Base-by-base conservation (phyloP, 1,140 invertebrate species). In the Antheraea pernyi region DNA sequence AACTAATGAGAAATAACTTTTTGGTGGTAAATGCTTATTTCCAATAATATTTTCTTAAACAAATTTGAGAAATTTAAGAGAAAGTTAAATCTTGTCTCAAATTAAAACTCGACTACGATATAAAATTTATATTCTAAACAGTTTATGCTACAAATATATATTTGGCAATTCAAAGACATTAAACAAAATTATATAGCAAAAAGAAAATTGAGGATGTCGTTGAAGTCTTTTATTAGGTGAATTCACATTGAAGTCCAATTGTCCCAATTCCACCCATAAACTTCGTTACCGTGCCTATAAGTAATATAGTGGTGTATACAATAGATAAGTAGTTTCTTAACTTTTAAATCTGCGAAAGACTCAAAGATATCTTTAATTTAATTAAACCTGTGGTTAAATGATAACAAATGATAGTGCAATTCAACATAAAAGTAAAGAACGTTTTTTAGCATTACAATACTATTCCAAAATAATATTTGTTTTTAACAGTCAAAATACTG, bases 151-250 rank as follows among this genome's bases (percentile, higher is more conserved):
- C 22, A 1, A 30, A 53, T 16, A 11, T 53, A 7, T 16, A 48
- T 7, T 0, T 53, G 16, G 13, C 16, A 53, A 10, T 11, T 53
- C 1, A 53, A 53, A 53, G 10, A 19, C 7, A 61, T 11, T 5
- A 19, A 6, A 0, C 3, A 61, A 61, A 10, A 22, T 13, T 61
- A 11, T 11, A 61, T 22, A 22, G 30, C 0, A 19, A 61, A 61
- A 61, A 22, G 30, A 61, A 61, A 61, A 36, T 61, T 22, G 13
- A n/a, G 19, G 19, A 63, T 13, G 16, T 36, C 30, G 11, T 63
- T 73, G 19, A 61, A 19, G 19, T 58, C 59, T 70, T 65, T 67
- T 68, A 19, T 63, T 63, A 53, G 46, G 0, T 11, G 16, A 53
- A 53, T 53, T 0, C 1, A 53, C 9, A 16, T 53, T 53, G 5